Percentiles rank a stretch among this genome's conserved stretches.
Evolutionary conservation across 1,140 invertebrate species (phyloP).

Genomic region (Hyphantria cunea): DNA sequence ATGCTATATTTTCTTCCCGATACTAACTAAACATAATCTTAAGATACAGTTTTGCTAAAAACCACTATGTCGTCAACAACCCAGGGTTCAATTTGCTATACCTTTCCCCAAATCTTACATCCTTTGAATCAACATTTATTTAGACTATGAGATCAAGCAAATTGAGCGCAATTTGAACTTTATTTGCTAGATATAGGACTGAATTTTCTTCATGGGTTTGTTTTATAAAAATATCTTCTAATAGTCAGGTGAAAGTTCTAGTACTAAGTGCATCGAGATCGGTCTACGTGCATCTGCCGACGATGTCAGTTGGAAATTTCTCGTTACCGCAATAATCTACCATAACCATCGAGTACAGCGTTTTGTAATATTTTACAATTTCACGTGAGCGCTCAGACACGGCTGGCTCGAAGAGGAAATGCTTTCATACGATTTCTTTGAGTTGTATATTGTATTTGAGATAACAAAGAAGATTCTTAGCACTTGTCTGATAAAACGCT

Average conservation of each 20-base stretch:
- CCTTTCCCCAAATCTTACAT: conserved; percentile 5
- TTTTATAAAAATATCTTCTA: conserved; percentile 37
- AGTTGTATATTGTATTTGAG: conserved; percentile 18
- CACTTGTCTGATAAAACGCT: conserved; percentile 14
- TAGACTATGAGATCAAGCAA: conserved; percentile 13
- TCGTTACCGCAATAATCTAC: conserved; percentile 67
- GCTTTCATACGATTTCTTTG: conserved; percentile 26
- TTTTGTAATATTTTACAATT: conserved; percentile 58
- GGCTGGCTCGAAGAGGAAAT: conserved; percentile 20
- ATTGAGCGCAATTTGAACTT: conserved; percentile 19
- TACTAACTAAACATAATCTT: conserved; percentile 18
- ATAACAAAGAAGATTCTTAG: conserved; percentile 23
- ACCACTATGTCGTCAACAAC: background rate
- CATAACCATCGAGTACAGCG: conserved; percentile 51
- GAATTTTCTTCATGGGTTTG: conserved; percentile 7
- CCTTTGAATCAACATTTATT: conserved; percentile 23
- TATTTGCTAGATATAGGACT: conserved; percentile 26
- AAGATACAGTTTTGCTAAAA: conserved; percentile 3
- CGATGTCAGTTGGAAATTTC: conserved; percentile 67
- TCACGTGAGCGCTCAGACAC: conserved; percentile 35
- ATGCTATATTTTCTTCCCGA: conserved; percentile 33
- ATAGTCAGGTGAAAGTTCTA: conserved; percentile 32
- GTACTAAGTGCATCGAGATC: conserved; percentile 62
- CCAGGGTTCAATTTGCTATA: conserved; percentile 14
- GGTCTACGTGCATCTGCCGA: conserved; percentile 59